These are phyloP conservation scores for Branchinecta sandiegonensis DNA, from an alignment of 2,888 invertebrate species.

Conservation along the genomic window DNA sequence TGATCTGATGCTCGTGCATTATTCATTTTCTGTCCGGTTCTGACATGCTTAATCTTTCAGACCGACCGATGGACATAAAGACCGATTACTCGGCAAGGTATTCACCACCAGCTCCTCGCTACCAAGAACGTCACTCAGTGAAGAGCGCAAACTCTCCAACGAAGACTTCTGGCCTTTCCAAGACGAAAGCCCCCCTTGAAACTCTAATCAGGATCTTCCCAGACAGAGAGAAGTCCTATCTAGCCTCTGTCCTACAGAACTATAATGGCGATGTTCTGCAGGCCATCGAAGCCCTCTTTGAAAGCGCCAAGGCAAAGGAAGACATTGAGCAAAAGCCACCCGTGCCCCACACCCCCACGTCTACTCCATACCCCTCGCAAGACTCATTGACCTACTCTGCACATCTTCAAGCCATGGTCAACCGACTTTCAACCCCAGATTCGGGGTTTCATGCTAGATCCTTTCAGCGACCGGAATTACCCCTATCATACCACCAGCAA, in stretches of 20 bases:
- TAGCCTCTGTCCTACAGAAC: constrained; percentile 65
- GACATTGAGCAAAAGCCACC: constrained; percentile 25
- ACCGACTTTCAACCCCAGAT: constrained; percentile 1
- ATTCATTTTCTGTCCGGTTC: too few relatives aligned
- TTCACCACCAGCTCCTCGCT: too few relatives aligned
- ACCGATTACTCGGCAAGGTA: too few relatives aligned
- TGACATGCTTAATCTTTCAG: too few relatives aligned
- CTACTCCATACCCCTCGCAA: background rate
- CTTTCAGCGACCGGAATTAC: background rate
- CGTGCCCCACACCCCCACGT: background rate
- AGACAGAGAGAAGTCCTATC: constrained; percentile 64
- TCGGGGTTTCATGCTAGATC: background rate
- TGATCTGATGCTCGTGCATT: too few relatives aligned
- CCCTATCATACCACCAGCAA: background rate
- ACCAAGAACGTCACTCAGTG: too few relatives aligned
- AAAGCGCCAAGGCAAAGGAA: constrained; percentile 39
- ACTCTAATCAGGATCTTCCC: constrained; percentile 80
- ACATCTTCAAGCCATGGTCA: constrained; percentile 15
- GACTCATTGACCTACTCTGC: constrained; percentile 5
- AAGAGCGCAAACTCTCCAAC: background rate
- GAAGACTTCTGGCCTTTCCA: background rate
- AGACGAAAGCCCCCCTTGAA: constrained; percentile 53
- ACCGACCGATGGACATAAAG: too few relatives aligned
- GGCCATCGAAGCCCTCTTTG: constrained; percentile 80
- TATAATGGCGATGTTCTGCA: constrained; percentile 79